phyloP scores from a whole-genome alignment of 2,797 vertebrate genomes.

The Lophotriccus pileatus region DNA sequence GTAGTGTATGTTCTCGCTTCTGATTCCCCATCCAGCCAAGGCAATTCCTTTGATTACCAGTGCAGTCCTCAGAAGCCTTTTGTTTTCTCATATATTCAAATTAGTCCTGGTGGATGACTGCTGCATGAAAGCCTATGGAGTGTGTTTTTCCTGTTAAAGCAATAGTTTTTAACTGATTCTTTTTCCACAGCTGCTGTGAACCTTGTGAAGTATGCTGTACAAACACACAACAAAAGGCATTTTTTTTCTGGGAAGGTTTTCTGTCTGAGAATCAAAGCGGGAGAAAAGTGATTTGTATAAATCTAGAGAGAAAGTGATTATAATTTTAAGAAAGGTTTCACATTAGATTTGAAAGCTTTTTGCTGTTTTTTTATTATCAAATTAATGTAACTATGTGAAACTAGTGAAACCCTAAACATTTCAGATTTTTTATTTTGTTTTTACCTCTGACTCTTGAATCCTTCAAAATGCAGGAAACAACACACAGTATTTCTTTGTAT shows the following conservation, averaged over 20 bases:
- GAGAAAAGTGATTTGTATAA: background rate
- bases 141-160: background rate
- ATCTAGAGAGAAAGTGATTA: background rate
- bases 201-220: background rate
- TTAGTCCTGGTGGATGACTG: background rate
- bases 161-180: background rate
- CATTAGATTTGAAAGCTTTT: background rate
- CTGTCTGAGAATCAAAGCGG: background rate
- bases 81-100: slow-evolving; percentile 1
- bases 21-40: background rate
- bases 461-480: background rate
- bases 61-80: background rate
- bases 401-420: background rate
- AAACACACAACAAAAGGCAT: background rate
- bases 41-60: background rate
- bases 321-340: background rate
- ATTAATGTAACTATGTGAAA: background rate
- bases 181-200: background rate
- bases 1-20: accelerated
- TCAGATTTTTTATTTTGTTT: background rate
- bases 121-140: background rate
- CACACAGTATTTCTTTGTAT: background rate
- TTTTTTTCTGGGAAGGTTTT: background rate
- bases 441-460: background rate
- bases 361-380: background rate